These are phyloP conservation scores for Hetaerina americana DNA, from an alignment of 1,140 invertebrate genomes.

Conservation along the genomic window DNA sequence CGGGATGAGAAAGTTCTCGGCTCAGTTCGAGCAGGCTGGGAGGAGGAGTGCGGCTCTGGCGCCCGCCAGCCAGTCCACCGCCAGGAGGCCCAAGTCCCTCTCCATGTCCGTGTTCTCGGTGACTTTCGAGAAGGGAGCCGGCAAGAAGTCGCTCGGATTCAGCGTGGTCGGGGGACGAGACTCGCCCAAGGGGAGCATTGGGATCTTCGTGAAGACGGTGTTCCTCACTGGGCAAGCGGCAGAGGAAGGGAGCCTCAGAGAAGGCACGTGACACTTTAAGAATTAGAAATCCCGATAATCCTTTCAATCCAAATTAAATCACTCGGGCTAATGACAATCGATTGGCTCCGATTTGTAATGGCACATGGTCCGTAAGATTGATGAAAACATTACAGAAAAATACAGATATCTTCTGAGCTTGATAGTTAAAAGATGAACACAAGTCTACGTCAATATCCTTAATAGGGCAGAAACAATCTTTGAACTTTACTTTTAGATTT, in stretches of 20 bases:
- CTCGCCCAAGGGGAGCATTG: slow-evolving; percentile 53
- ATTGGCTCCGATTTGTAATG: too few species aligned
- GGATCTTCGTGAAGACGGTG: slow-evolving; percentile 58
- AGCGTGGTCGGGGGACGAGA: slow-evolving; percentile 61
- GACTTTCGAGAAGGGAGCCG: slow-evolving; percentile 47
- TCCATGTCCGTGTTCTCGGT: slow-evolving; percentile 16
- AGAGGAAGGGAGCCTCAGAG: slow-evolving; percentile 46
- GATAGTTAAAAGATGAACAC: too few species aligned
- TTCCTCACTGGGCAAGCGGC: slow-evolving; percentile 55
- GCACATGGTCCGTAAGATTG: too few species aligned
- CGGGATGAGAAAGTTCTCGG: slow-evolving; percentile 26
- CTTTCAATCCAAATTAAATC: too few species aligned
- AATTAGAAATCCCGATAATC: too few species aligned
- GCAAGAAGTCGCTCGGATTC: slow-evolving; percentile 54
- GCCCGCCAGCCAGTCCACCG: not conserved
- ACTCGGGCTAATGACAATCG: too few species aligned
- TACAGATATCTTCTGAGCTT: too few species aligned
- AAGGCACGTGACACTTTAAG: slow-evolving; percentile 47
- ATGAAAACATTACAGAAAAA: too few species aligned
- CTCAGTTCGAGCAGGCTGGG: slow-evolving; percentile 16
- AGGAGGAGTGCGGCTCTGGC: not conserved
- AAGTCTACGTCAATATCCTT: too few species aligned
- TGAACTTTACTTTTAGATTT: too few species aligned
- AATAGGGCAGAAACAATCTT: too few species aligned
- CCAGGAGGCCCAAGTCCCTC: not conserved